Evolutionary conservation across 1,140 invertebrate genomes (phyloP).

Genomic region (Dreissena polymorpha): DNA sequence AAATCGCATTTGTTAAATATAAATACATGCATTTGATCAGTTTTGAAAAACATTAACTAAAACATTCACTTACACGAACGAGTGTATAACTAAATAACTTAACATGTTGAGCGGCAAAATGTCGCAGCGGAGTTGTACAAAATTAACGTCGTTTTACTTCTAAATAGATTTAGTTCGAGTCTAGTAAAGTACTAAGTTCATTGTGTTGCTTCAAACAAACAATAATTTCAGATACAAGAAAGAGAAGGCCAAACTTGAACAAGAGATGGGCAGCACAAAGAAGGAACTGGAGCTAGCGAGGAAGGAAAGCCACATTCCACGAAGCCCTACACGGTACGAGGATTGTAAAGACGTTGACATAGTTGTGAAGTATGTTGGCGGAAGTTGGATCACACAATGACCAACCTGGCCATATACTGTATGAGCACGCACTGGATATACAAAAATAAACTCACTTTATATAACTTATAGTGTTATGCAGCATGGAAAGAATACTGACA

Average conservation of each 20-base stretch:
- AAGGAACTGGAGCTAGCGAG: constrained; percentile 45
- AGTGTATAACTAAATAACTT: too few species aligned
- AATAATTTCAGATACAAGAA: constrained; percentile 29
- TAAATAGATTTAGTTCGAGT: neutral
- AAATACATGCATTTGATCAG: too few species aligned
- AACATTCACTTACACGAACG: too few species aligned
- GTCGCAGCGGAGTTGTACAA: too few species aligned
- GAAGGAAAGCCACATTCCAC: constrained; percentile 44
- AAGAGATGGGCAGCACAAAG: constrained; percentile 15
- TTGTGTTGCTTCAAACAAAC: neutral
- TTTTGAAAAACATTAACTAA: too few species aligned
- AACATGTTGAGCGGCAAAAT: too few species aligned
- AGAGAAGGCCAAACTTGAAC: constrained; percentile 33
- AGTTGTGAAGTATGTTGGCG: neutral
- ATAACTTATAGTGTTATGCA: too few species aligned
- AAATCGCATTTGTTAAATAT: too few species aligned
- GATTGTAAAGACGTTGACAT: neutral
- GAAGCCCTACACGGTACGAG: constrained; percentile 40
- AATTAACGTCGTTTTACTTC: neutral
- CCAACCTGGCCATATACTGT: too few species aligned
- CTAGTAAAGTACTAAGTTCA: neutral
- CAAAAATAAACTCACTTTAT: too few species aligned
- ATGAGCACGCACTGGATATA: too few species aligned
- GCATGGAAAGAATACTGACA: too few species aligned
- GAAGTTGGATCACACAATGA: neutral